phyloP scores from a whole-genome alignment of 1,140 invertebrate species.

The Diorhabda sublineata region DNA sequence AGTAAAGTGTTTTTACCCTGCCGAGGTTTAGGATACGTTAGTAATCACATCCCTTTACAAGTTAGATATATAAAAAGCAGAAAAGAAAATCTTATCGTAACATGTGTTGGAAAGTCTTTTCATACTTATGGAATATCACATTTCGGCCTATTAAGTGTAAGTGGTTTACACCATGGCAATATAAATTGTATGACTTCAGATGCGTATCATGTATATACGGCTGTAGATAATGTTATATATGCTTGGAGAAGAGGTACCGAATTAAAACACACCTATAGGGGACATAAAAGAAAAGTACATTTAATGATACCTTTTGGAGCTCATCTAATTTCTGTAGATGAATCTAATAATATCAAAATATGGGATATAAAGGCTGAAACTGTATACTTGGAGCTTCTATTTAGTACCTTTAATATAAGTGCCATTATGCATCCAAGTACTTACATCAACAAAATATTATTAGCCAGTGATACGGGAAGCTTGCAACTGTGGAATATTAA shows the following conservation, averaged over 20 bases:
- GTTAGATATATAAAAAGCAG: slow-evolving; percentile 79
- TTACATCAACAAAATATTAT: slow-evolving; percentile 92
- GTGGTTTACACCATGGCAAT: slow-evolving; percentile 72
- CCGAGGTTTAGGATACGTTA: slow-evolving; percentile 87
- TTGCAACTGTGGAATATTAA: slow-evolving; percentile 91
- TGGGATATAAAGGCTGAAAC: slow-evolving; percentile 80
- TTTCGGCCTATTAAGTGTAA: slow-evolving; percentile 78
- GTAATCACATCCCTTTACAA: slow-evolving; percentile 82
- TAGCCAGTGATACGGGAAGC: slow-evolving; percentile 83
- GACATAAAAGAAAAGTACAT: slow-evolving; percentile 70
- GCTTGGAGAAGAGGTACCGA: slow-evolving; percentile 87
- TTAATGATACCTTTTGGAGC: slow-evolving; percentile 81
- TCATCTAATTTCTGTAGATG: slow-evolving; percentile 83
- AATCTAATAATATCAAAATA: slow-evolving; percentile 69
- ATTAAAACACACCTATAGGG: slow-evolving; percentile 76
- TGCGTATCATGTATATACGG: slow-evolving; percentile 77
- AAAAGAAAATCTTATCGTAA: slow-evolving; percentile 85
- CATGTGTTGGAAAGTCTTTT: slow-evolving; percentile 85
- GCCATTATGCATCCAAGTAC: slow-evolving; percentile 83
- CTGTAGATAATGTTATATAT: slow-evolving; percentile 71
- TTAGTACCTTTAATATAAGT: slow-evolving; percentile 74
- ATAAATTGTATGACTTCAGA: slow-evolving; percentile 81
- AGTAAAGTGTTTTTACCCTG: slow-evolving; percentile 81
- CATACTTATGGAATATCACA: slow-evolving; percentile 86
- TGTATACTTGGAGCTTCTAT: slow-evolving; percentile 63